Percentiles rank a stretch among this genome's conserved stretches.
Conservation (phyloP, 2,888 invertebrate genomes). For the Branchinecta sandiegonensis region DNA sequence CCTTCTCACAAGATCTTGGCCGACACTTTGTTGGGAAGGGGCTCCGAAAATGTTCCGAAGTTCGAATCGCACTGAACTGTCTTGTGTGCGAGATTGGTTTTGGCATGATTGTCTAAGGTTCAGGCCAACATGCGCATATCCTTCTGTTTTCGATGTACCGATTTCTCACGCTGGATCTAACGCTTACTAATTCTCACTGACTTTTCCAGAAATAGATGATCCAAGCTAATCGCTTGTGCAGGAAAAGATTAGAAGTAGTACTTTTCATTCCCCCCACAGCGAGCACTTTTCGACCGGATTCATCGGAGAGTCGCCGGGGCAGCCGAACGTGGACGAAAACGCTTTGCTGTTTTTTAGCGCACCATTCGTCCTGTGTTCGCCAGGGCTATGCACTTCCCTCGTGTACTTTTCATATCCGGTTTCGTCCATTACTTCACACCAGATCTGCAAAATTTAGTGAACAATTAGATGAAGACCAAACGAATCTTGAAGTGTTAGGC, state of each 20-base stretch:
- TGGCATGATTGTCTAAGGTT: no score
- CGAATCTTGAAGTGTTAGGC: background rate
- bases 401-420: slow-evolving; percentile 34
- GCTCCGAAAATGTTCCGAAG: no score
- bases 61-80: no score
- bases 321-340: slow-evolving; percentile 33
- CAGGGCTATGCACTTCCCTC: slow-evolving; percentile 34
- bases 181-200: no score
- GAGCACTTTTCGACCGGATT: slow-evolving; percentile 35
- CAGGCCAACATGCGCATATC: no score
- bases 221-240: no score
- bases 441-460: slow-evolving; percentile 30
- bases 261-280: slow-evolving; percentile 30
- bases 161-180: no score
- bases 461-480: slow-evolving; percentile 20
- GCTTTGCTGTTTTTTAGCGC: slow-evolving; percentile 32
- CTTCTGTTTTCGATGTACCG: no score
- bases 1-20: no score
- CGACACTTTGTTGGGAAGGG: no score
- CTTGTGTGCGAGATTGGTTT: no score
- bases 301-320: slow-evolving; percentile 34
- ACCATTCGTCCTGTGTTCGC: slow-evolving; percentile 32
- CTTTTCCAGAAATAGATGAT: no score
- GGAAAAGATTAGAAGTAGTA: background rate
- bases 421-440: slow-evolving; percentile 35